Evolutionary conservation across 1,140 invertebrate genomes (phyloP), one percentile per base, ranked within the genome.

Genomic region (Plectrocnemia conspersa): DNA sequence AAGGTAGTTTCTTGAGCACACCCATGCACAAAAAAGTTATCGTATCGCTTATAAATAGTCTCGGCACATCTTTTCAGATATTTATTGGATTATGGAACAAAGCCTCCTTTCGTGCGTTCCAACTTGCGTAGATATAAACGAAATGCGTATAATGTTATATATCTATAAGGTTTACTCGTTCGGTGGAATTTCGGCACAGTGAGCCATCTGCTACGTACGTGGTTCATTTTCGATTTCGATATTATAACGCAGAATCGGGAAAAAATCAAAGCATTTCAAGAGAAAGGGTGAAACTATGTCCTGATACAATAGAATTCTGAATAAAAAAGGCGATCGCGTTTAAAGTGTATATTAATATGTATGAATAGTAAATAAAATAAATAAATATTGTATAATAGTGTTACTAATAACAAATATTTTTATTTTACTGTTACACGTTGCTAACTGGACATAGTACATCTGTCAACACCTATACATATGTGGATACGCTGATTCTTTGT

Each of bases 51-150:
- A 55, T 55, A 48, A 55, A 46, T 46, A 55, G 53, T 55, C 53
- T 22, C 32, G 45, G 53, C 53, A 55, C 53, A 55, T 55, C 53
- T 55, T 55, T 55, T 55, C 53, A 55, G 53, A 55, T 55, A 55
- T 55, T 55, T 55, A 55, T 55, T 55, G 53, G 53, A 55, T 55
- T 55, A 55, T 55, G 53, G 53, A 55, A 55, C 53, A 55, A 55
- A 55, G 53, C 32, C 41, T 27, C 16, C 13, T 18, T 24, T 15
- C 27, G 24, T 15, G 9, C 11, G n/a, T n/a, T n/a, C n/a, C n/a
- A n/a, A n/a, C n/a, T n/a, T n/a, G n/a, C n/a, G n/a, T n/a, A n/a
- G n/a, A n/a, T n/a, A n/a, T n/a, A n/a, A n/a, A n/a, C n/a, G n/a
- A n/a, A n/a, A 36, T 13, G 5, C 16, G 16, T 13, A 36, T 36